Conservation (phyloP, 2,888 invertebrate species). For the Orchestes rusci region DNA sequence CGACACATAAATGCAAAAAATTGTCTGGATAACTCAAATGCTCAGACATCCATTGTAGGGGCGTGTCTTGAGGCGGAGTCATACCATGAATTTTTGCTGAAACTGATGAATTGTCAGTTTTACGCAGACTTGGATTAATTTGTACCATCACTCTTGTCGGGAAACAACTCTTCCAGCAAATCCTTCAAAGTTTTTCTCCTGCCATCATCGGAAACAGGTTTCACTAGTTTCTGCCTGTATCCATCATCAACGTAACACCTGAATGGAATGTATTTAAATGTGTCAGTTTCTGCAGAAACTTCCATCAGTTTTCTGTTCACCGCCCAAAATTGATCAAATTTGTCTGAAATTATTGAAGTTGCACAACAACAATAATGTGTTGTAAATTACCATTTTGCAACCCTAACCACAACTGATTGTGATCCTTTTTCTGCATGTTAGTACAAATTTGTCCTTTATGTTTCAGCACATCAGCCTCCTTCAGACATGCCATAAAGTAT, state of each 20-base stretch:
- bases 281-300: conserved; percentile 65
- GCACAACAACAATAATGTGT: not conserved
- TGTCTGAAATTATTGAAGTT: conserved; percentile 64
- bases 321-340: conserved; percentile 99
- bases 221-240: conserved; percentile 67
- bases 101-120: conserved; percentile 46
- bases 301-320: conserved; percentile 96
- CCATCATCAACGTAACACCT: conserved; percentile 70
- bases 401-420: conserved; percentile 92
- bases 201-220: conserved; percentile 69
- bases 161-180: conserved; percentile 62
- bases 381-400: conserved; percentile 70
- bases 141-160: conserved; percentile 48
- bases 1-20: conserved; percentile 81
- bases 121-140: not conserved
- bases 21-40: conserved; percentile 98
- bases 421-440: conserved; percentile 93
- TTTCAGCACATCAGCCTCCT: conserved; percentile 98
- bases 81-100: conserved; percentile 84
- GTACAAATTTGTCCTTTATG: conserved; percentile 86
- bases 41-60: conserved; percentile 95
- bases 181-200: conserved; percentile 64
- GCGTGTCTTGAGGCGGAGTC: conserved; percentile 77
- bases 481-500: conserved; percentile 90
- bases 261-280: conserved; percentile 85